Conservation (phyloP, 2,113 vertebrate species). For the Holacanthus passer region DNA sequence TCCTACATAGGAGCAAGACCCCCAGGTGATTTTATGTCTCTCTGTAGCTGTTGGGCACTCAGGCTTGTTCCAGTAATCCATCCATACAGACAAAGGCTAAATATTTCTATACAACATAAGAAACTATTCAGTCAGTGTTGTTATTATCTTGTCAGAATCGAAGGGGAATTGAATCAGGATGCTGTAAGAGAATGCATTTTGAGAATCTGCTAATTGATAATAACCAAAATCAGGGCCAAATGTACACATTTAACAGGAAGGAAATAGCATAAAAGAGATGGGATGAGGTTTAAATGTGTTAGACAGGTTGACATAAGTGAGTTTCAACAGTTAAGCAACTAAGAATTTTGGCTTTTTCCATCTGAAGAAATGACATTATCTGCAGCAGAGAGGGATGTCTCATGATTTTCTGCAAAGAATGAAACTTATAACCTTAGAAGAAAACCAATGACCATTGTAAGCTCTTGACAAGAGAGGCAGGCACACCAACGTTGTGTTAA, state of each 20-base stretch:
- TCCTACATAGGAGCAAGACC: not conserved
- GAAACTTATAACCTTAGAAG: not conserved
- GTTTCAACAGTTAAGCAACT: not conserved
- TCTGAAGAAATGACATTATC: not conserved
- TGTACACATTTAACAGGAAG: not conserved
- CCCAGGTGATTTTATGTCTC: not conserved
- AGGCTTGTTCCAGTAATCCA: not conserved
- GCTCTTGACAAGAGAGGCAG: not conserved
- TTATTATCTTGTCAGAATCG: not conserved
- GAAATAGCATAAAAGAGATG: not conserved
- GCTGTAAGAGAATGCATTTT: not conserved
- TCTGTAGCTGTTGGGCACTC: not conserved
- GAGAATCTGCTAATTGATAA: not conserved
- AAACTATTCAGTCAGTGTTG: not conserved
- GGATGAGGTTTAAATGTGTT: not conserved
- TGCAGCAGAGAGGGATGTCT: not conserved
- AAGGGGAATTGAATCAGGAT: not conserved
- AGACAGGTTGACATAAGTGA: not conserved
- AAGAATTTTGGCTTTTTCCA: too few relatives aligned
- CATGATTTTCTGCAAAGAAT: not conserved
- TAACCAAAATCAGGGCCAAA: not conserved
- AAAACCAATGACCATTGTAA: not conserved
- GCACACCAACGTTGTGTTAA: not conserved
- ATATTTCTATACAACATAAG: not conserved
- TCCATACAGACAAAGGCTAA: not conserved